These are phyloP conservation scores for Poeciliopsis prolifica DNA, from an alignment of 2,113 vertebrate species.

Conservation along the genomic window DNA sequence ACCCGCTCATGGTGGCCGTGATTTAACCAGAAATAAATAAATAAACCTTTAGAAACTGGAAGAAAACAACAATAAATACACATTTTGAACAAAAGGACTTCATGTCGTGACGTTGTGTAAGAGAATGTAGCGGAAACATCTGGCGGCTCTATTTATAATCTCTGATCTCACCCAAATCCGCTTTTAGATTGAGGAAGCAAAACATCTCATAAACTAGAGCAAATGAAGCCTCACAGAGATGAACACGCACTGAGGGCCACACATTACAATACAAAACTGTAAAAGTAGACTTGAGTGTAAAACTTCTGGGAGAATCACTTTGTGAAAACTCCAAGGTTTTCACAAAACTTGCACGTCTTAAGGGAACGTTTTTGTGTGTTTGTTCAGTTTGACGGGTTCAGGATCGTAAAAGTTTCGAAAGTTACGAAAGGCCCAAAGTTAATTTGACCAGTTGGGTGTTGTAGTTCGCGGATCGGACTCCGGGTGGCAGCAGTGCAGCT, in stretches of 20 bases:
- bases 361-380: not conserved
- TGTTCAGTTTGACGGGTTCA: not conserved
- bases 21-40: not conserved
- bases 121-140: conserved; percentile 41
- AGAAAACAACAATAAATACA: not conserved
- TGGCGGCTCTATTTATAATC: conserved; percentile 57
- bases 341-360: not conserved
- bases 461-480: not conserved
- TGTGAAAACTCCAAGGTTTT: not conserved
- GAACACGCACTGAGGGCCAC: not conserved
- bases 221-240: not conserved
- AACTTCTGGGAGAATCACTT: not conserved
- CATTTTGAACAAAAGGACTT: not conserved
- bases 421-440: not conserved
- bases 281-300: not conserved
- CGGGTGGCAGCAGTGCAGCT: conserved; percentile 17
- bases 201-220: not conserved
- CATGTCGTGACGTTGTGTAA: conserved; percentile 19
- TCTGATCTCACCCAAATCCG: conserved; percentile 50
- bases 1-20: not conserved
- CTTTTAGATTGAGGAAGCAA: conserved; percentile 10
- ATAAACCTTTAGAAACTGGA: not conserved
- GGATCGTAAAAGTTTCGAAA: not conserved
- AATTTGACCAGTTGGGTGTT: not conserved
- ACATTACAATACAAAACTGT: not conserved